phyloP scores from a whole-genome alignment of 2,797 vertebrate species.

The Hydrophis major region DNA sequence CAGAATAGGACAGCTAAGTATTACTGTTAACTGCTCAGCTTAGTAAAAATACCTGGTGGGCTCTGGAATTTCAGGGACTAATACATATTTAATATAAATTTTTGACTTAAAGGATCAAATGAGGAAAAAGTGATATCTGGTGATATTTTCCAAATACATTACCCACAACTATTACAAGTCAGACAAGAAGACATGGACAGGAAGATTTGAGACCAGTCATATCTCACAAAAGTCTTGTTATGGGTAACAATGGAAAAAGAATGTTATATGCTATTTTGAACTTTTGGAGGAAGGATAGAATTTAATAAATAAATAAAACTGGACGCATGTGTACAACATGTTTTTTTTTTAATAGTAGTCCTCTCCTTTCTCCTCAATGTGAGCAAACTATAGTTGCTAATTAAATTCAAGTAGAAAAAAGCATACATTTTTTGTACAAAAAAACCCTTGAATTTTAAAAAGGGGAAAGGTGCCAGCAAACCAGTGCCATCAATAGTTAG shows the following conservation, averaged over 20 bases:
- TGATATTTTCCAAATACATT: not conserved
- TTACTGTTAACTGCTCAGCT: conserved; percentile 4
- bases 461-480: not conserved
- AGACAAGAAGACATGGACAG: not conserved
- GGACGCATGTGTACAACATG: not conserved
- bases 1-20: conserved; percentile 16
- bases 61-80: conserved; percentile 15
- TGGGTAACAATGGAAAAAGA: not conserved
- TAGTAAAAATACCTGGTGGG: conserved; percentile 4
- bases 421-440: not conserved
- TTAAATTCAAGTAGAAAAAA: not conserved
- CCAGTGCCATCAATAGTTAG: conserved; percentile 39
- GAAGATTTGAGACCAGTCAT: not conserved
- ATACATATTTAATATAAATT: not conserved
- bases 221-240: not conserved
- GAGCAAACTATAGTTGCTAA: not conserved
- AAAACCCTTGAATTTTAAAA: not conserved
- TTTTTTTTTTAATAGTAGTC: not conserved
- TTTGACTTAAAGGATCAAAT: conserved; percentile 6
- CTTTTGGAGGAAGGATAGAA: not conserved
- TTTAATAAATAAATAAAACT: not conserved
- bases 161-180: not conserved
- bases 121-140: not conserved
- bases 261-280: not conserved
- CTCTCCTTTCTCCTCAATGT: not conserved